Percentiles rank a stretch among this genome's conserved stretches.
phyloP scores from a whole-genome alignment of 2,113 vertebrate species.

The Myrmecobius fasciatus region DNA sequence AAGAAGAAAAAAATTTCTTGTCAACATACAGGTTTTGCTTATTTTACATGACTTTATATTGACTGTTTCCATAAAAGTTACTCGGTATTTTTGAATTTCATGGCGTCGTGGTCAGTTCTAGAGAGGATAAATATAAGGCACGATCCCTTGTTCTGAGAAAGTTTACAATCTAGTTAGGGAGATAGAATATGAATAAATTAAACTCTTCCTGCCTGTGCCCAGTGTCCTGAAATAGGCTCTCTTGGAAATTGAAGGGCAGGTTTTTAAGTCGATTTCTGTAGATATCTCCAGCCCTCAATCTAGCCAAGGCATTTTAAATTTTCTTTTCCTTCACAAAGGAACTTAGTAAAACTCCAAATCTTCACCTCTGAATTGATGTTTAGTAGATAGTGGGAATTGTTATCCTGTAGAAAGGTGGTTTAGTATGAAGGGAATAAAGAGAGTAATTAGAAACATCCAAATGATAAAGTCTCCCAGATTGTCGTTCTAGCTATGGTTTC shows the following conservation, averaged over 20 bases:
- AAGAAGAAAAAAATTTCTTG: neutral
- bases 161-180: constrained; percentile 1
- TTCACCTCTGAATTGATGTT: neutral
- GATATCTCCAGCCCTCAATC: neutral
- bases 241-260: neutral
- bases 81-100: constrained; percentile 29
- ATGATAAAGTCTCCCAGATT: neutral
- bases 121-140: constrained; percentile 1
- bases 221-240: neutral
- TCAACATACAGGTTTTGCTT: neutral
- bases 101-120: neutral
- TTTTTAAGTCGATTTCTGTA: neutral
- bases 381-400: neutral
- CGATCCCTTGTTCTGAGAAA: neutral
- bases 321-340: neutral
- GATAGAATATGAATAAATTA: neutral
- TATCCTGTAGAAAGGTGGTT: neutral
- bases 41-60: neutral
- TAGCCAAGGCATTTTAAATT: neutral
- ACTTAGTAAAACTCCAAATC: neutral
- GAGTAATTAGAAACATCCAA: neutral
- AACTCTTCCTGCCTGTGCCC: neutral
- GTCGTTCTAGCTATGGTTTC: neutral
- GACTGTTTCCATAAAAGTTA: neutral
- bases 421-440: neutral